A percentile compares a stretch with the other conserved stretches of the same genome.
Evolutionary conservation across 2,113 vertebrate genomes (phyloP).

Genomic region (Neopipo cinnamomea): DNA sequence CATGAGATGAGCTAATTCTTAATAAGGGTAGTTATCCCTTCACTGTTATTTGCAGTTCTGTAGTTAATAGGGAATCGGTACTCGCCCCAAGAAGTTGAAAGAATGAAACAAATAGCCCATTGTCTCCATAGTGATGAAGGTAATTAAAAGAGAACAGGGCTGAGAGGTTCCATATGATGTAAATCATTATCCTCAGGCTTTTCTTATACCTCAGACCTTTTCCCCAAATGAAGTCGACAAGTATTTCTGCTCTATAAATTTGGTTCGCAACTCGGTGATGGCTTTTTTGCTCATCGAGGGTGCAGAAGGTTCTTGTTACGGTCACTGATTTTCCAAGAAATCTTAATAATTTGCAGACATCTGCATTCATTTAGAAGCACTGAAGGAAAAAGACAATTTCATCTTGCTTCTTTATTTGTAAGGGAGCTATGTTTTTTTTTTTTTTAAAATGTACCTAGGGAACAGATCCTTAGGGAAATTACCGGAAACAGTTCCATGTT

Average conservation of each 20-base stretch:
- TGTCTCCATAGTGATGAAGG: neutral
- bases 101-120: neutral
- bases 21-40: neutral
- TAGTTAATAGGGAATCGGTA: neutral
- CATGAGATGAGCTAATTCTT: neutral
- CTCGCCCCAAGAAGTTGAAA: neutral
- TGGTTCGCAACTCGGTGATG: neutral
- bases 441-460: neutral
- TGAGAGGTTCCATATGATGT: neutral
- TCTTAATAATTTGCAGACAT: slow-evolving; percentile 25
- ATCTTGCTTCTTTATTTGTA: neutral
- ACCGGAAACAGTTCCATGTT: neutral
- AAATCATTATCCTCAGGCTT: neutral
- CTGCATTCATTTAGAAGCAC: neutral
- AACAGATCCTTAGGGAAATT: neutral
- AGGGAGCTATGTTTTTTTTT: neutral
- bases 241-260: slow-evolving; percentile 26
- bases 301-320: neutral
- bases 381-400: neutral
- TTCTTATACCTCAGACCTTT: neutral
- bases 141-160: neutral
- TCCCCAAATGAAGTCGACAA: neutral
- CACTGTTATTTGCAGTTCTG: neutral
- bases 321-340: slow-evolving; percentile 29
- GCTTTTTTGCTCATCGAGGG: neutral